Base-by-base conservation (phyloP, 2,888 invertebrate species). In the Automeris io region DNA sequence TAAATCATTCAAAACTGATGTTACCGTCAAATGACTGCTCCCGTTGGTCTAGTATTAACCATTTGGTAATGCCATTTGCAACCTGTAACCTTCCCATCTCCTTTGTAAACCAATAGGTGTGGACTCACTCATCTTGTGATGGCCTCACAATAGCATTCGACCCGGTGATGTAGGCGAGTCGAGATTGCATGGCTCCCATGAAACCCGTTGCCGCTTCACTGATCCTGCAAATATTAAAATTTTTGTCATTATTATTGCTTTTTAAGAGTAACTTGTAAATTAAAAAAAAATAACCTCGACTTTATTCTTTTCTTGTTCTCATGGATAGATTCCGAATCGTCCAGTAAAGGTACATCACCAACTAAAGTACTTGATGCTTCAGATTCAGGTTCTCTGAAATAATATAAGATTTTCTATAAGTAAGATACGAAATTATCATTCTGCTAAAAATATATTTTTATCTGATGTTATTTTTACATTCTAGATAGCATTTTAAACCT, bases 161-260 rank as follows among this genome's bases (percentile, higher is more conserved):
- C n/a, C 83, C 87, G 0, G 90, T 90, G 49, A 90, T 88, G 53
- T 88, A 88, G 23, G 87, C 88, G 3, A 90, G 58, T 2, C 88
- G 81, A 2, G 87, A 88, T 8, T 90, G 88, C 76, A 91, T 88
- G 18, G 89, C 89, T 4, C 87, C 89, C 59, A 90, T 89, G 22
- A 89, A 73, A 34, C 86, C 86, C 0, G 81, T 82, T 2, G 88
- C 88, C 3, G 89, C 90, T 67, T 89, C 88, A 40, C 87, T 88
- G 46, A 90, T 79, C 41, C 88, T 88, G n/a, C n/a, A n/a, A n/a
- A n/a, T n/a, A n/a, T n/a, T n/a, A n/a, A n/a, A n/a, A n/a, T n/a
- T n/a, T n/a, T n/a, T n/a, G n/a, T n/a, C n/a, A n/a, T n/a, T n/a
- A n/a, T n/a, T n/a, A n/a, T n/a, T n/a, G n/a, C n/a, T n/a, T n/a